phyloP scores from a whole-genome alignment of 2,113 vertebrate genomes.

The Rhabdornis inornatus region DNA sequence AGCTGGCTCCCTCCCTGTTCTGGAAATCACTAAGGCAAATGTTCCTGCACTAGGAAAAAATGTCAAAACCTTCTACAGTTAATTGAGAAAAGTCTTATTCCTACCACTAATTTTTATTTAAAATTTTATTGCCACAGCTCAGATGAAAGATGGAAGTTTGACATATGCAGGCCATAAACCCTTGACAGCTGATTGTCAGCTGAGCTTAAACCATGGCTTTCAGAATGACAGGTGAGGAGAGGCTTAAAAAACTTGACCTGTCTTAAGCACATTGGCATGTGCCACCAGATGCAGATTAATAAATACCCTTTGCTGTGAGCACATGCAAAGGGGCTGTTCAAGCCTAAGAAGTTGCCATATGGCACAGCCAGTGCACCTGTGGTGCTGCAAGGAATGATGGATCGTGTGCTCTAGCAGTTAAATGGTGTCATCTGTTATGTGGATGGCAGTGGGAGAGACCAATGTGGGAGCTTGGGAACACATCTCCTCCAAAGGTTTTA shows the following conservation, averaged over 20 bases:
- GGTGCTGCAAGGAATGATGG: constrained; percentile 47
- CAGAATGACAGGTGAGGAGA: neutral
- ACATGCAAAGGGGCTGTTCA: neutral
- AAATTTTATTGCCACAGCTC: neutral
- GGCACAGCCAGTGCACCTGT: constrained; percentile 10
- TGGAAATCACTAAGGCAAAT: neutral
- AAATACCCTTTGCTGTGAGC: neutral
- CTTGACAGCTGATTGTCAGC: neutral
- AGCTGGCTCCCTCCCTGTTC: neutral
- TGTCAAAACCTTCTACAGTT: neutral
- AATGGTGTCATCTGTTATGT: constrained; percentile 54
- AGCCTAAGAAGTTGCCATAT: constrained; percentile 43
- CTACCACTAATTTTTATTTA: neutral
- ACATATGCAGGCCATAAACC: neutral
- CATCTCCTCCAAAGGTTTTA: neutral
- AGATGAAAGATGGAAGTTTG: neutral
- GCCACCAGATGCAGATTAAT: constrained; percentile 1
- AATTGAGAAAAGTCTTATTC: neutral
- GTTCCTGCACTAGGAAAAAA: neutral
- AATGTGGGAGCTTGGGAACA: neutral
- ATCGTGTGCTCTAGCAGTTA: constrained; percentile 34
- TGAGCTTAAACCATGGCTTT: neutral
- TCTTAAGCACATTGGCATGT: constrained; percentile 10
- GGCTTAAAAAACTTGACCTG: neutral
- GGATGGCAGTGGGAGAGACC: neutral